phyloP scores from a whole-genome alignment of 2,888 invertebrate genomes.

The Lasiommata megera region DNA sequence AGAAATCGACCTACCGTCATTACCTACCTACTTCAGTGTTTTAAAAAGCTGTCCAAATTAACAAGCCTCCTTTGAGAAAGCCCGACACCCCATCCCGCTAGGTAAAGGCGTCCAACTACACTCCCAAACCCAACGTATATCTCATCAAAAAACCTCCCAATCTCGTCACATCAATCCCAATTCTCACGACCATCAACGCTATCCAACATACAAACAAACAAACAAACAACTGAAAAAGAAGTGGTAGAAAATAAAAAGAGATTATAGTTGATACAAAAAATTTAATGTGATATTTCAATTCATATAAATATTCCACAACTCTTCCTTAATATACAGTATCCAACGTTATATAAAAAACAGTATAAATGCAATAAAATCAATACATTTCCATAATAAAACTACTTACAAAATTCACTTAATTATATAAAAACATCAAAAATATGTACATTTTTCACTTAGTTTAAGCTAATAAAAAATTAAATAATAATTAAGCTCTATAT shows the following conservation, averaged over 20 bases:
- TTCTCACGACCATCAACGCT: too few species aligned
- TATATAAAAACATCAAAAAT: constrained; percentile 1
- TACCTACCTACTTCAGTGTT: too few species aligned
- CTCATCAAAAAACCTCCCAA: too few species aligned
- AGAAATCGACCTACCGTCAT: too few species aligned
- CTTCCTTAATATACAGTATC: constrained; percentile 1
- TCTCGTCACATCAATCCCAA: too few species aligned
- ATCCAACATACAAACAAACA: too few species aligned
- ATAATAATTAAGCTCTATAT: too few species aligned
- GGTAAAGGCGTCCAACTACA: too few species aligned
- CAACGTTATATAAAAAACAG: constrained; percentile 6
- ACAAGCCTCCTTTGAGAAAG: too few species aligned
- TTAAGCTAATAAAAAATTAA: not conserved
- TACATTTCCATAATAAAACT: not conserved
- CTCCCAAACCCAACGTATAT: too few species aligned
- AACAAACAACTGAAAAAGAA: not conserved
- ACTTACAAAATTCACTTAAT: not conserved
- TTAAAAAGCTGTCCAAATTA: too few species aligned
- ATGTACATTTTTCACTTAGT: constrained; percentile 37
- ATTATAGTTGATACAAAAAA: not conserved
- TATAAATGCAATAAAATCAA: constrained; percentile 9
- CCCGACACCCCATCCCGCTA: too few species aligned
- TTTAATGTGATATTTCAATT: constrained; percentile 2
- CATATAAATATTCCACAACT: not conserved
- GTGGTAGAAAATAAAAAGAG: not conserved